Percentiles rank a stretch among this genome's conserved stretches.
phyloP scores from a whole-genome alignment of 2,113 vertebrate genomes.

The Spea bombifrons region DNA sequence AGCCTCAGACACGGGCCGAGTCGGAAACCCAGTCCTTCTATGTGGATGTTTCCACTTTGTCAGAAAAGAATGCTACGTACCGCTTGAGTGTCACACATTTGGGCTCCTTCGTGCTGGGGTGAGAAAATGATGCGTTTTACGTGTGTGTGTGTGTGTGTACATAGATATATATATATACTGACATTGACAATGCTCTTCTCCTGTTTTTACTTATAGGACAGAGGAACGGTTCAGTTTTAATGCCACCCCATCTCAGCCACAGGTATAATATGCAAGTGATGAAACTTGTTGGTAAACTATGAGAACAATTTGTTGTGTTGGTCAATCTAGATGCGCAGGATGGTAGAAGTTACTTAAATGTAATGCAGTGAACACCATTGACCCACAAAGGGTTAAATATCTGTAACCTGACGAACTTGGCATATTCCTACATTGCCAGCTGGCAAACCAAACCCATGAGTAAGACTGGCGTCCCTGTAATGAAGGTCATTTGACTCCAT shows the following conservation, averaged over 20 bases:
- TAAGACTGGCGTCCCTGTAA: too few species aligned
- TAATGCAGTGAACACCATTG: too few species aligned
- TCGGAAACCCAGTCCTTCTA: conserved; percentile 88
- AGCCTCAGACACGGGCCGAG: conserved; percentile 77
- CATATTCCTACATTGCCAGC: too few species aligned
- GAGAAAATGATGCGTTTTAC: conserved; percentile 47
- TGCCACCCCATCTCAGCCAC: conserved; percentile 92
- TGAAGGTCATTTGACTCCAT: too few species aligned
- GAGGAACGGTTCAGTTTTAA: conserved; percentile 82
- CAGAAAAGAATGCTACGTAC: conserved; percentile 74
- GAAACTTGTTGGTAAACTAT: neutral
- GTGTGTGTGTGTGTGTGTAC: neutral
- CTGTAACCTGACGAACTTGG: too few species aligned
- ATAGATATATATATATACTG: neutral
- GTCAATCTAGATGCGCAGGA: neutral
- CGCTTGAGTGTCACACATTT: conserved; percentile 83
- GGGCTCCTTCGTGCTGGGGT: conserved; percentile 89
- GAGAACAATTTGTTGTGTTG: neutral
- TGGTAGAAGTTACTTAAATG: neutral
- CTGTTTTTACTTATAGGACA: conserved; percentile 69
- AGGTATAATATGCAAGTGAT: conserved; percentile 68
- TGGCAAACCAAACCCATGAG: too few species aligned
- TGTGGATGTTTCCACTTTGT: conserved; percentile 90
- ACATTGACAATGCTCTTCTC: neutral
- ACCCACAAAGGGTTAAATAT: too few species aligned